phyloP scores from a whole-genome alignment of 2,888 invertebrate genomes.

The Eutolmus rufibarbis region DNA sequence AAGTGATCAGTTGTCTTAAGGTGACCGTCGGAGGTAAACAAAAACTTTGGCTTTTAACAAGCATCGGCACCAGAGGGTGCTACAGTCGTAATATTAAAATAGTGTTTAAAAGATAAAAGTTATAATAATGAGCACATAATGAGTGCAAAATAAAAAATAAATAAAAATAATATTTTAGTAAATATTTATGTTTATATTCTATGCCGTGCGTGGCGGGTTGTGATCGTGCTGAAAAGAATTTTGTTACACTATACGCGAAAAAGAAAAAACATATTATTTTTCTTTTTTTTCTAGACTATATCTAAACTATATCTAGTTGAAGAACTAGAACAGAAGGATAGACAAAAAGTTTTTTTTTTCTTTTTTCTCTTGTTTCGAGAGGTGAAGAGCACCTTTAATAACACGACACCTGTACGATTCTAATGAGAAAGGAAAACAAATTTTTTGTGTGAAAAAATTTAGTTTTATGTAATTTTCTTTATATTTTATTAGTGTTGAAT shows the following conservation, averaged over 20 bases:
- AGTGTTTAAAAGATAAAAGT: neutral
- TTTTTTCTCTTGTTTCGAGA: neutral
- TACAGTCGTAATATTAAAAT: neutral
- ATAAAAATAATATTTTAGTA: neutral
- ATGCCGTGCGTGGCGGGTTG: neutral
- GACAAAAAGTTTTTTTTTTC: neutral
- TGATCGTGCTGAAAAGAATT: neutral
- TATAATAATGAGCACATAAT: neutral
- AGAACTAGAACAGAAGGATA: neutral
- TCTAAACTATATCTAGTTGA: neutral
- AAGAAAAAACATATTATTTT: neutral
- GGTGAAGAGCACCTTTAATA: neutral
- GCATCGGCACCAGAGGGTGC: neutral
- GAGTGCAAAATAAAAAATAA: too few species aligned
- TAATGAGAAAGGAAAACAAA: neutral
- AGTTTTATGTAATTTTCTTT: neutral
- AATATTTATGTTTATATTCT: neutral
- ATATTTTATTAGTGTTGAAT: neutral
- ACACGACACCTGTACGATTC: neutral
- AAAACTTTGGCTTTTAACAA: neutral
- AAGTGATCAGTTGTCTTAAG: neutral
- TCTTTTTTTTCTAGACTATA: neutral
- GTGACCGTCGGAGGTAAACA: conserved; percentile 3
- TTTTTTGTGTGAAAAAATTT: neutral
- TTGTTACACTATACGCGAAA: neutral